These are phyloP conservation scores for Aurelia coerulea DNA, from an alignment of 30 jellyfish, hydroid and myxozoan species.

Conservation along the genomic window DNA sequence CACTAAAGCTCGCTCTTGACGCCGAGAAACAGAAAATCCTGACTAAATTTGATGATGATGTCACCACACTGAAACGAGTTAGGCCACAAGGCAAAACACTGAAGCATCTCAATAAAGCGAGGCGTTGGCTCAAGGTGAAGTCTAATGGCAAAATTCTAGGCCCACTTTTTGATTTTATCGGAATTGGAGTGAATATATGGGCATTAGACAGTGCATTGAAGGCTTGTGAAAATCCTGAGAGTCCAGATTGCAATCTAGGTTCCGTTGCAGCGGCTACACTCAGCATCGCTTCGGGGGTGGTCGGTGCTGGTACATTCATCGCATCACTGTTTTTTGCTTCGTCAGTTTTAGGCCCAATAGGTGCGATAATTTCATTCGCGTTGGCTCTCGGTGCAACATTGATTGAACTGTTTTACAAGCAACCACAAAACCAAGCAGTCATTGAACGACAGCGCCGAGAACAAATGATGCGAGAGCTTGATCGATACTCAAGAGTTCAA, in stretches of 20 bases:
- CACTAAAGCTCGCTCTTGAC: background rate
- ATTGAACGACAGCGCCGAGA: background rate
- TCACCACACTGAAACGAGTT: background rate
- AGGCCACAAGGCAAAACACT: constrained; percentile 8
- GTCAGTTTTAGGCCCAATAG: constrained; percentile 20
- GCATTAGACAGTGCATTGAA: constrained; percentile 5
- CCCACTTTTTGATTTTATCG: constrained; percentile 22
- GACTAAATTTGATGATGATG: background rate
- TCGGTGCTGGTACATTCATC: constrained; percentile 10
- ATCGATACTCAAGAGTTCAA: background rate
- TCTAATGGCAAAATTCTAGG: constrained; percentile 16
- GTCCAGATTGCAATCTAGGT: constrained; percentile 1
- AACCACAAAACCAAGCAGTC: constrained; percentile 3
- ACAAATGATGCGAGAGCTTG: constrained; percentile 13
- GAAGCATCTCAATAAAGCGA: constrained; percentile 29
- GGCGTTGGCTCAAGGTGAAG: constrained; percentile 17
- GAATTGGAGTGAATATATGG: constrained; percentile 20
- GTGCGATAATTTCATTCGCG: constrained; percentile 6
- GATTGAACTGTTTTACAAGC: constrained; percentile 20
- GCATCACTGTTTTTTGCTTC: constrained; percentile 2
- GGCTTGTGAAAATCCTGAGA: background rate
- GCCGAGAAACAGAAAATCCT: background rate
- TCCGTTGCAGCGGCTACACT: constrained; percentile 25
- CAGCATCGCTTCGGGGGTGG: constrained; percentile 25
- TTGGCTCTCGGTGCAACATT: constrained; percentile 26